Evolutionary conservation across 2,797 vertebrate species (phyloP), one percentile per base, ranked within the genome.

Genomic region (Atherinosoma microstoma): DNA sequence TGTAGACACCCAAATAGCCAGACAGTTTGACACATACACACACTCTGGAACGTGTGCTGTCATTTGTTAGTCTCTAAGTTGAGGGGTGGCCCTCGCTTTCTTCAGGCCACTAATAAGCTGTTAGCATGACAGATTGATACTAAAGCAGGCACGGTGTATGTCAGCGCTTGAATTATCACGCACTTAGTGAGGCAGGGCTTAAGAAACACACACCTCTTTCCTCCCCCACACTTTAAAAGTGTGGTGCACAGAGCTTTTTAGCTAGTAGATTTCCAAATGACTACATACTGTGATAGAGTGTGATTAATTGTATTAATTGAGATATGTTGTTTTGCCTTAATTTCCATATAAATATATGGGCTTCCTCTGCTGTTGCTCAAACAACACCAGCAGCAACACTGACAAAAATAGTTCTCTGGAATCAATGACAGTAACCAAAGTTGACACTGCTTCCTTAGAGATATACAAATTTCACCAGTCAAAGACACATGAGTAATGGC

Each of bases 91-190:
- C 83, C 85, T 87, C 67, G 77, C 76, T 91, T 91, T 87, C 88
- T 90, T 82, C 78, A 70, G 87, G 92, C 92, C 89, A 89, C 93
- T 94, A 94, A 94, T 94, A 94, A 93, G 93, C 92, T 92, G 92
- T 93, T 93, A 93, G 88, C 87, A 89, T 93, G 91, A 93, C 91
- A 92, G 89, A 93, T 93, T 92, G 92, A 92, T 91, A 91, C 86
- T 88, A 84, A 91, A 90, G 88, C 82, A 89, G 90, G 91, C 89
- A 86, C 73, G 80, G 89, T 92, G 87, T 87, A 87, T 92, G 92
- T 92, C 89, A 92, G 85, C n/a, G 59, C 60, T 89, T 92, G 89
- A 93, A 93, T 93, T 93, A 93, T 93, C 91, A 88, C 91, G 90
- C 91, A 90, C 91, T 93, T 91, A 93, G 84, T 68, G 76, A 87